Evolutionary conservation across 2,113 vertebrate species (phyloP), one percentile per base, ranked within the genome.

Genomic region (Rhizomys pruinosus): DNA sequence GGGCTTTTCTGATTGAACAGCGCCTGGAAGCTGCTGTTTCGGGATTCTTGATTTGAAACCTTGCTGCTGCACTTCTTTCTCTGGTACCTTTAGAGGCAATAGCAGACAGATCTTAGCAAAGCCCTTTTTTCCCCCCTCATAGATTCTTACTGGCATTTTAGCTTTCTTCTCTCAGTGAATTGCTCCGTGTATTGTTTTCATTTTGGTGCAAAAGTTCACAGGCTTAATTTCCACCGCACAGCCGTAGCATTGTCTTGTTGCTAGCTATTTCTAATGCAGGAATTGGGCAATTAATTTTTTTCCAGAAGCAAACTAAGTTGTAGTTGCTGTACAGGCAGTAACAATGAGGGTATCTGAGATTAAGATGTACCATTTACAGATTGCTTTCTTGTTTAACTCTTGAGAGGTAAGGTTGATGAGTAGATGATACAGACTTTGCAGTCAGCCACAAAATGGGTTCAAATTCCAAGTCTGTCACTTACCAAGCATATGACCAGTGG

Each of bases 341-440:
- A 39, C 37, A 66, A 27, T 82, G 69, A 39, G 92, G 20, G 32
- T 77, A 66, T 66, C 23, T 39, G 37, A 92, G 77, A 79, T 72
- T 73, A 79, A 89, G 86, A 73, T 32, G 29, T 20, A 16, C 77
- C 25, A 7, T 64, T 93, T 78, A 68, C 19, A 77, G 22, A 25
- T 78, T 82, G 16, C 29, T 76, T 94, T 93, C 57, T 52, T 34
- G 71, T 78, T 80, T 77, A 93, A 71, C 55, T 85, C 29, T 94
- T 55, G 84, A 23, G 25, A 7, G 37, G 39, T 78, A 64, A 55
- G 44, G 61, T 52, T 61, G 9, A 25, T 32, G 13, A 47, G 22
- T 63, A 55, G 8, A 19, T 92, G 55, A 78, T 11, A 59, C 0
- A 47, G 63, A 90, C 19, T 94, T 84, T 78, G 59, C 13, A 44